Percentiles rank a stretch among this genome's conserved stretches.
Evolutionary conservation across 2,888 invertebrate genomes (phyloP).

Genomic region (Hydraecia micacea): DNA sequence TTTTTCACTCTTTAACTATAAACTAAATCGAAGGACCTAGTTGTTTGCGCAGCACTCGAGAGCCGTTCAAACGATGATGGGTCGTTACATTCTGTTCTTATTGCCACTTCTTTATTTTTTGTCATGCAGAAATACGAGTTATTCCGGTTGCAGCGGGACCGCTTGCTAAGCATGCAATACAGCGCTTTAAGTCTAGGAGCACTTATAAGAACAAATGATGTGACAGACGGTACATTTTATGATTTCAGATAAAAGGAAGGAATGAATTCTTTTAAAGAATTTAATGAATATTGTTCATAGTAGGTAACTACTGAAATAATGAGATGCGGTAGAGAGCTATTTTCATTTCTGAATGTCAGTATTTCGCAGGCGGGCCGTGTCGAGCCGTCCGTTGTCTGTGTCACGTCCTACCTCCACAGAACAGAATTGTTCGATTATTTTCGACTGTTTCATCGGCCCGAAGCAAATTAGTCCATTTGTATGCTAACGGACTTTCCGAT

Average conservation of each 20-base stretch:
- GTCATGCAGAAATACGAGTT: not conserved
- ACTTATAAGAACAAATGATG: constrained; percentile 6
- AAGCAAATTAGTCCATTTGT: constrained; percentile 70
- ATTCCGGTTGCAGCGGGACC: not conserved
- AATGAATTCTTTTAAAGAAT: not conserved
- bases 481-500: constrained; percentile 68
- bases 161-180: constrained; percentile 27
- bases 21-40: constrained; percentile 67
- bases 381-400: constrained; percentile 9
- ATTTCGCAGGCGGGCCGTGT: constrained; percentile 17
- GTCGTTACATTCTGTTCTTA: constrained; percentile 21
- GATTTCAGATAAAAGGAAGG: not conserved
- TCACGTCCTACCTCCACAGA: constrained; percentile 37
- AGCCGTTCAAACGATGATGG: constrained; percentile 28
- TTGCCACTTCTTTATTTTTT: not conserved
- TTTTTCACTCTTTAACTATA: constrained; percentile 67
- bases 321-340: constrained; percentile 19
- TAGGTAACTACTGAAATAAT: constrained; percentile 18
- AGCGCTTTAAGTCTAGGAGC: constrained; percentile 1
- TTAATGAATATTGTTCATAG: constrained; percentile 7
- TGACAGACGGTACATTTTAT: constrained; percentile 17
- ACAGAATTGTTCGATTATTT: constrained; percentile 59
- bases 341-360: constrained; percentile 31
- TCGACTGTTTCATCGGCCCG: constrained; percentile 50
- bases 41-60: constrained; percentile 44